Conservation (phyloP, 2,888 invertebrate genomes). For the Caenorhabditis drosophilae region DNA sequence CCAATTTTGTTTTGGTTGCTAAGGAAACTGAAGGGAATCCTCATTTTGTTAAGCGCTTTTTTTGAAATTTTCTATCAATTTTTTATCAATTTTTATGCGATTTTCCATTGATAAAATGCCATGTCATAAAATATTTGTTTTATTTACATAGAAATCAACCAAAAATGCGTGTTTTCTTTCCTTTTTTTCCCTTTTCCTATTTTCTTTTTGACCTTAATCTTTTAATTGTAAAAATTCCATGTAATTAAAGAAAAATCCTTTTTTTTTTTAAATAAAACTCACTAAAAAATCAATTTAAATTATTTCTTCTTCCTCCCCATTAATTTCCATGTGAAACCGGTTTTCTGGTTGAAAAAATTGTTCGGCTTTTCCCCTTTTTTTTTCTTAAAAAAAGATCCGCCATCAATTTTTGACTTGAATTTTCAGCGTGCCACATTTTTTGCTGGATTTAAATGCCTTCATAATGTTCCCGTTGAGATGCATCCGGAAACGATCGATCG, state of each 20-base stretch:
- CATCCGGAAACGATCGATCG: slow-evolving; percentile 25
- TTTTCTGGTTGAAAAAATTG: no score
- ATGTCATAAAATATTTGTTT: neutral
- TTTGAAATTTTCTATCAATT: no score
- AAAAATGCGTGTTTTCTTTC: neutral
- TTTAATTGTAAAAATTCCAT: neutral
- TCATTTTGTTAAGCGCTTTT: no score
- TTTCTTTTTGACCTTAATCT: neutral
- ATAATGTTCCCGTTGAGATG: slow-evolving; percentile 34
- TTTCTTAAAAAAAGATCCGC: neutral
- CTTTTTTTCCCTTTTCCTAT: neutral
- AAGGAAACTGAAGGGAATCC: no score
- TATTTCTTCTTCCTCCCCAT: neutral
- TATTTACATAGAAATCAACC: neutral
- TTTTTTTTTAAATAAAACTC: neutral
- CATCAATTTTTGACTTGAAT: neutral
- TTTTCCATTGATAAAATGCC: neutral
- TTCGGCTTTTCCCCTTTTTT: neutral
- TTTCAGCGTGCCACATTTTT: no score
- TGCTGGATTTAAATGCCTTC: no score
- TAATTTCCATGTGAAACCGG: no score
- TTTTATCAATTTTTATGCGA: neutral
- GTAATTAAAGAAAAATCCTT: neutral
- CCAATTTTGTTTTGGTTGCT: no score
- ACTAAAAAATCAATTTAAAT: neutral